phyloP scores from a whole-genome alignment of 2,888 invertebrate genomes.

The Bruchidius siliquastri region DNA sequence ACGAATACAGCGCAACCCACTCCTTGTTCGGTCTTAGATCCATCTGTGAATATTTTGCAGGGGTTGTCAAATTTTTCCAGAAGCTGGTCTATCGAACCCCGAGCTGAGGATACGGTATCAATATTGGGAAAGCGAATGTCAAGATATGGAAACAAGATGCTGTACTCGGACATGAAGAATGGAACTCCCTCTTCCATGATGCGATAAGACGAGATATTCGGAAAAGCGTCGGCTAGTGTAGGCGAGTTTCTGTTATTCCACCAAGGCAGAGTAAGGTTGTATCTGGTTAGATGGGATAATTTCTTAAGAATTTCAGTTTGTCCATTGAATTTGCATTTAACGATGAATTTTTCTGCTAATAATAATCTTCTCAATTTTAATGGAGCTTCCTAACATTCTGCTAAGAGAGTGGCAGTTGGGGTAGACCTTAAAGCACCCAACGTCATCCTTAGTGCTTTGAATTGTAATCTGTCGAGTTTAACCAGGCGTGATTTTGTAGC shows the following conservation, averaged over 20 bases:
- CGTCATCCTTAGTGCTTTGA: neutral
- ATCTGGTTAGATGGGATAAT: neutral
- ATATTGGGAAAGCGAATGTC: no score
- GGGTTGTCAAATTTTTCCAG: no score
- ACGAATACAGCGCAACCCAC: neutral
- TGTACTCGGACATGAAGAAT: no score
- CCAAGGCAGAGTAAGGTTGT: neutral
- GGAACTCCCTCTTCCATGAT: no score
- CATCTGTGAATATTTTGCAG: neutral
- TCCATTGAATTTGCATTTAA: neutral
- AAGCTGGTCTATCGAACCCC: no score
- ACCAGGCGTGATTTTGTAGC: neutral
- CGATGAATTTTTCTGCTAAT: neutral
- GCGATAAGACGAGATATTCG: no score
- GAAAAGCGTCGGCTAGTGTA: neutral
- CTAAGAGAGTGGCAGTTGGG: neutral
- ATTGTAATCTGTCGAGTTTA: constrained; percentile 1
- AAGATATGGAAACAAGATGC: no score
- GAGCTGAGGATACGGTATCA: no score
- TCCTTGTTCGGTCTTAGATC: constrained; percentile 2
- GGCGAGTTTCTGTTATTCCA: neutral
- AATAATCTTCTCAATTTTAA: neutral
- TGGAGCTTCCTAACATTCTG: constrained; percentile 3
- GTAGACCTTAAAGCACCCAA: constrained; percentile 1
- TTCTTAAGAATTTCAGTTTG: neutral